These are phyloP conservation scores for Congeria kusceri DNA, from an alignment of 2,888 invertebrate species.

Conservation along the genomic window DNA sequence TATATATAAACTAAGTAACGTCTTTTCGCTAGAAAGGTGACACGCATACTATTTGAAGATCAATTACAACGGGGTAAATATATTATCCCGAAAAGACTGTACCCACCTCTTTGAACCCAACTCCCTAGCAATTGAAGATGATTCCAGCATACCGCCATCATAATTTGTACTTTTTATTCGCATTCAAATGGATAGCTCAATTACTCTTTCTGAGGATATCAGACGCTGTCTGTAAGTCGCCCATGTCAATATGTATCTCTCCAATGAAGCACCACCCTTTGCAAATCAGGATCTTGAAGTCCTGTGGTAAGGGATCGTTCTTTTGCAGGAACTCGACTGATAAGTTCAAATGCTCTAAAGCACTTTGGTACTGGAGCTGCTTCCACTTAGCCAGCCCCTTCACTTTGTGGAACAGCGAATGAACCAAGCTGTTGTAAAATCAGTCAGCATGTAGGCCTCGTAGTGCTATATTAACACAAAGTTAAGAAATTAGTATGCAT, in stretches of 20 bases:
- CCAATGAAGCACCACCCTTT: slow-evolving; percentile 33
- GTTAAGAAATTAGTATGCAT: background rate
- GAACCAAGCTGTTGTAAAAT: slow-evolving; percentile 45
- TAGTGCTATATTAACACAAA: slow-evolving; percentile 32
- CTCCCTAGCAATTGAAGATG: too few species aligned
- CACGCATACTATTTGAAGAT: too few species aligned
- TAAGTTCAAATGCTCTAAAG: slow-evolving; percentile 38
- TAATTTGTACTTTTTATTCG: too few species aligned
- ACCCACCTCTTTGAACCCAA: too few species aligned
- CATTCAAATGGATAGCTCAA: too few species aligned
- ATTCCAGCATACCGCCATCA: too few species aligned
- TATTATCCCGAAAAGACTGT: too few species aligned
- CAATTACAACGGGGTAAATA: too few species aligned
- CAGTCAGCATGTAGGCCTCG: slow-evolving; percentile 25
- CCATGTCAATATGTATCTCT: slow-evolving; percentile 36
- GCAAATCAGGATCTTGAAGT: slow-evolving; percentile 26
- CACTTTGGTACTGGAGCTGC: slow-evolving; percentile 10
- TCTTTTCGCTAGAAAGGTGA: too few species aligned
- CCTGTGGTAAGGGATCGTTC: background rate
- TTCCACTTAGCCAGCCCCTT: slow-evolving; percentile 56
- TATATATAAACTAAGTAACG: too few species aligned
- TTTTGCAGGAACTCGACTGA: slow-evolving; percentile 40
- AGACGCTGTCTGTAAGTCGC: slow-evolving; percentile 18
- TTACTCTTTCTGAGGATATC: too few species aligned
- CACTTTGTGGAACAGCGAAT: slow-evolving; percentile 58